Evolutionary conservation across 2,113 vertebrate genomes (phyloP).

Genomic region (Oryzias melastigma): DNA sequence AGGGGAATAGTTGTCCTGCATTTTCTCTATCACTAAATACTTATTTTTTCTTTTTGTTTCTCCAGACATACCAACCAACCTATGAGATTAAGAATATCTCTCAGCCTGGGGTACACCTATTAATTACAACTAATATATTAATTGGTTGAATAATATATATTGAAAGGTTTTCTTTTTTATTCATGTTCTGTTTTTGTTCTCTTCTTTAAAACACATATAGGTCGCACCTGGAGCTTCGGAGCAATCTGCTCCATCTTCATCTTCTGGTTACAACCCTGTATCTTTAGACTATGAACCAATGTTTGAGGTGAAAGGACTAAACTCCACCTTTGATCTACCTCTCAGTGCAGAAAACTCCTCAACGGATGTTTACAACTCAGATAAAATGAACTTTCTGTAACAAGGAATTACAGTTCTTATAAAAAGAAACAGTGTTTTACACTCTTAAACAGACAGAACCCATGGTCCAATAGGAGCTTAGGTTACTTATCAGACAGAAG

Average conservation of each 20-base stretch:
- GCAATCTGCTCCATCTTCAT: background rate
- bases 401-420: background rate
- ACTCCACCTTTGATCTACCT: constrained; percentile 9
- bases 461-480: too few relatives aligned
- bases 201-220: constrained; percentile 9
- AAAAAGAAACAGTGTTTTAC: too few relatives aligned
- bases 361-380: constrained; percentile 43
- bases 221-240: background rate
- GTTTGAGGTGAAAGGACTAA: constrained; percentile 32
- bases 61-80: constrained; percentile 13
- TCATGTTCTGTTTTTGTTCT: background rate
- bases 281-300: constrained; percentile 5
- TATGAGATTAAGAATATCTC: background rate
- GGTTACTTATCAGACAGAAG: too few relatives aligned
- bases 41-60: background rate
- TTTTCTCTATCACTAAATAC: too few relatives aligned
- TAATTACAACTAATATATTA: too few relatives aligned
- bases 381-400: constrained; percentile 46
- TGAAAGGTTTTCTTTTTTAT: background rate
- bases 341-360: constrained; percentile 20
- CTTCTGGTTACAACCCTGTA: background rate
- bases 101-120: constrained; percentile 16
- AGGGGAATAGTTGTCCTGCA: too few relatives aligned
- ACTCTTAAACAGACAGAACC: too few relatives aligned
- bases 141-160: too few relatives aligned